Evolutionary conservation across 2,888 invertebrate species (phyloP).

Genomic region (Rhagonycha fulva): DNA sequence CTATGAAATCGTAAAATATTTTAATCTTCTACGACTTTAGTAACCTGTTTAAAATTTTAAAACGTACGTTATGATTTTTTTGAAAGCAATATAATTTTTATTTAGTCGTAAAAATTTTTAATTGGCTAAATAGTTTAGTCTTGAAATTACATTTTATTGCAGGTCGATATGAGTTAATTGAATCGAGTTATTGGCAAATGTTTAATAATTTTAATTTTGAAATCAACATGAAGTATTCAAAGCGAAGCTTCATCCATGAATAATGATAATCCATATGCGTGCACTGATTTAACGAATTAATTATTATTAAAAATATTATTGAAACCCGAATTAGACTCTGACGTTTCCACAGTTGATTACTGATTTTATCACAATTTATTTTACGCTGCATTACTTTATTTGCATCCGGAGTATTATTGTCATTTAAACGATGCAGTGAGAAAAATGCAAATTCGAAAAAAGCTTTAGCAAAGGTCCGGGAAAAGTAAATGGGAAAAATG

Average conservation of each 20-base stretch:
- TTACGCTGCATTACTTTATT: no score
- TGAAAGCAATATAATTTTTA: not conserved
- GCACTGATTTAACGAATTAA: not conserved
- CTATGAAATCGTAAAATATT: not conserved
- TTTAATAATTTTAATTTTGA: not conserved
- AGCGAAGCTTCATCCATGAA: no score
- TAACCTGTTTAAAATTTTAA: not conserved
- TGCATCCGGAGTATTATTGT: no score
- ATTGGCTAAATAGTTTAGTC: not conserved
- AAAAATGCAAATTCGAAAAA: no score
- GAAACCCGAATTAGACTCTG: not conserved
- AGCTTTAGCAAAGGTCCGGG: no score
- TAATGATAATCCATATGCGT: not conserved
- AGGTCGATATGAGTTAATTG: not conserved
- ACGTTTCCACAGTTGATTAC: no score
- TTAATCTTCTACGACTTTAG: not conserved
- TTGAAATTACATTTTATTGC: not conserved
- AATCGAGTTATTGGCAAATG: not conserved
- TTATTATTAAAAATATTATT: not conserved
- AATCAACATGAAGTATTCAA: not conserved
- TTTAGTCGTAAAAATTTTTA: not conserved
- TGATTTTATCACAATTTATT: no score
- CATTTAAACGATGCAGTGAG: no score
- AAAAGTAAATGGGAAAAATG: no score
- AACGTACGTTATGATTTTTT: not conserved